Conservation (phyloP, 2,113 vertebrate species). For the Platysteira castanea region DNA sequence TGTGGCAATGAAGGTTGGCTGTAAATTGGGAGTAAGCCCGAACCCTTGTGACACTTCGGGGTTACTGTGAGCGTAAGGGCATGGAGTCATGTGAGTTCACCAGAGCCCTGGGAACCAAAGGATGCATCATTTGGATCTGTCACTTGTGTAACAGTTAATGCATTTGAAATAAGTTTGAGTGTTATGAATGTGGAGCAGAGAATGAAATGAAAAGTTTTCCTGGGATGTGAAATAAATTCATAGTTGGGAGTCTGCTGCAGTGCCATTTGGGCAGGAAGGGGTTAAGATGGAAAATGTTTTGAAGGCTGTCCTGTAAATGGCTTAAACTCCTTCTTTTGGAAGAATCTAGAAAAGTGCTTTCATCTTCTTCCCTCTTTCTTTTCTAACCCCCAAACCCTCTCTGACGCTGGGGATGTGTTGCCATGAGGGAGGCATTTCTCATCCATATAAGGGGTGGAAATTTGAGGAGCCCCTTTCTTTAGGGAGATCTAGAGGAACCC, state of each 20-base stretch:
- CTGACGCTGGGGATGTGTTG: background rate
- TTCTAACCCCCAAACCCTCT: background rate
- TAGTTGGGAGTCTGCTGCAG: background rate
- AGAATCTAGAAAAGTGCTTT: background rate
- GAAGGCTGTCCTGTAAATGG: background rate
- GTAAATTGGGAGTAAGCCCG: background rate
- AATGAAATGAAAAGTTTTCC: background rate
- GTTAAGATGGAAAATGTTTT: background rate
- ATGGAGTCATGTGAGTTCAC: background rate
- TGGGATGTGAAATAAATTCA: background rate
- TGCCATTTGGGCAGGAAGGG: background rate
- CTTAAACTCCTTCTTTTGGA: background rate
- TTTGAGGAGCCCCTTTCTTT: background rate
- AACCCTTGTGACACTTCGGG: background rate
- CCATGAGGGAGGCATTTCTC: background rate
- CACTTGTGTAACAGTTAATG: background rate
- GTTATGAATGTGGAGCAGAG: background rate
- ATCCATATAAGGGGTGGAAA: accelerated
- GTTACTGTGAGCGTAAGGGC: background rate
- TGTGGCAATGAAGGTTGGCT: background rate
- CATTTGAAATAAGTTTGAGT: background rate
- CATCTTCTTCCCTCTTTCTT: background rate
- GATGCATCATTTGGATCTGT: accelerated
- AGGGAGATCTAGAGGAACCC: background rate
- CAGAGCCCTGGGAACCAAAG: background rate